Conservation (phyloP, 2,888 invertebrate genomes). For the Strigamia transsilvanica region DNA sequence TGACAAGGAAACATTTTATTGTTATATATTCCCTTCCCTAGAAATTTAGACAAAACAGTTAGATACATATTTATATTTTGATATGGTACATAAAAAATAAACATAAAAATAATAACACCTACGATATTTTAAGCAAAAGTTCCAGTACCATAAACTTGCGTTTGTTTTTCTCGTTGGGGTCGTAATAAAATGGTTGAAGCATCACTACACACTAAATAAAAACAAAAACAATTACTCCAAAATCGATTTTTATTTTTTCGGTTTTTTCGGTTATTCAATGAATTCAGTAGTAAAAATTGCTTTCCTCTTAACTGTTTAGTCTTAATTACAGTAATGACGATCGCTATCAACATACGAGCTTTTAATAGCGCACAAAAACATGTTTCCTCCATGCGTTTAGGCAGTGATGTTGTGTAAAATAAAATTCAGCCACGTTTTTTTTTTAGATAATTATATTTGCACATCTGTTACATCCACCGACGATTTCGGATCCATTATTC, state of each 20-base stretch:
- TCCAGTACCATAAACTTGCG: slow-evolving; percentile 99
- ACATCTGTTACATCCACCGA: slow-evolving; percentile 86
- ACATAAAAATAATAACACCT: no score
- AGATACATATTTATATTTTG: no score
- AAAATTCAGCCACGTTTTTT: not conserved
- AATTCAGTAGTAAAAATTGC: not conserved
- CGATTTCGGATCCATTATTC: slow-evolving; percentile 79
- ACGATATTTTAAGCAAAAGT: no score
- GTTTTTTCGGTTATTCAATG: not conserved
- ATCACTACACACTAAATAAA: slow-evolving; percentile 76
- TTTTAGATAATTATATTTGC: not conserved
- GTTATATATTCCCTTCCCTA: no score
- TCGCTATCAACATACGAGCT: not conserved
- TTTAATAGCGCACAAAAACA: not conserved
- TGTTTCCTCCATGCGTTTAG: not conserved
- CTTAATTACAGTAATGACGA: not conserved
- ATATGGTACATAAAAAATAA: no score
- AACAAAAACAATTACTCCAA: no score
- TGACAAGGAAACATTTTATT: no score
- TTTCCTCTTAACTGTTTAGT: no score
- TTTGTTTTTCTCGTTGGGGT: slow-evolving; percentile 93
- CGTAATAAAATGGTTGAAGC: slow-evolving; percentile 93
- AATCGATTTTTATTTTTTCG: no score
- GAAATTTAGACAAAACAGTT: no score
- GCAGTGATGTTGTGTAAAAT: not conserved